These are phyloP conservation scores for Drosophila mimetica DNA, from an alignment of 2,888 invertebrate genomes.

Conservation along the genomic window DNA sequence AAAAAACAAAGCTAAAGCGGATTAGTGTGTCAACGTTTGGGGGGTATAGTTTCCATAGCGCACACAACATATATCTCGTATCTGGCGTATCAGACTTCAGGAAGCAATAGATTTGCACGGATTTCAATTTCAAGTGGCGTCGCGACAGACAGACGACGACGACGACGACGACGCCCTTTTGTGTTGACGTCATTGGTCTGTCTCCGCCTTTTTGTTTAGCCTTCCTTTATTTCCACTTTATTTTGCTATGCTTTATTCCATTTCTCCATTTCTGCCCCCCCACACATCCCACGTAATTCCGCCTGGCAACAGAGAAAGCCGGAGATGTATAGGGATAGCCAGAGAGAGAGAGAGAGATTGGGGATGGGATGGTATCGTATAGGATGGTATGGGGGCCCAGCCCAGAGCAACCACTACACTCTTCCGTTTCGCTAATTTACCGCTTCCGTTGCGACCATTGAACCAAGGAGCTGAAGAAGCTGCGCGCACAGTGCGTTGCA, in stretches of 20 bases:
- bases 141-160: constrained; percentile 21
- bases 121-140: constrained; percentile 47
- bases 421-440: constrained; percentile 71
- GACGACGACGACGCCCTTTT: constrained; percentile 33
- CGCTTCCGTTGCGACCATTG: constrained; percentile 62
- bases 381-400: background rate
- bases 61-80: constrained; percentile 13
- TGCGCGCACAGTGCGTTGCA: constrained; percentile 11
- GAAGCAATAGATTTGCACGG: constrained; percentile 74
- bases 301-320: constrained; percentile 34
- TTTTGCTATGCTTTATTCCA: background rate
- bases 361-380: background rate
- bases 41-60: constrained; percentile 14
- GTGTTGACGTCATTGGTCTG: constrained; percentile 32
- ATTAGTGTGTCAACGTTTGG: constrained; percentile 64
- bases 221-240: constrained; percentile 11
- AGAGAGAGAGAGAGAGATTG: background rate
- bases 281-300: constrained; percentile 17
- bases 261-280: background rate
- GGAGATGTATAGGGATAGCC: background rate
- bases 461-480: constrained; percentile 22
- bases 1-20: constrained; percentile 59
- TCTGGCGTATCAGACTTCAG: constrained; percentile 73
- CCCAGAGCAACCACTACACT: constrained; percentile 18
- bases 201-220: constrained; percentile 6